Conservation (phyloP, 1,140 invertebrate species). For the Zaprionus lachaisei region DNA sequence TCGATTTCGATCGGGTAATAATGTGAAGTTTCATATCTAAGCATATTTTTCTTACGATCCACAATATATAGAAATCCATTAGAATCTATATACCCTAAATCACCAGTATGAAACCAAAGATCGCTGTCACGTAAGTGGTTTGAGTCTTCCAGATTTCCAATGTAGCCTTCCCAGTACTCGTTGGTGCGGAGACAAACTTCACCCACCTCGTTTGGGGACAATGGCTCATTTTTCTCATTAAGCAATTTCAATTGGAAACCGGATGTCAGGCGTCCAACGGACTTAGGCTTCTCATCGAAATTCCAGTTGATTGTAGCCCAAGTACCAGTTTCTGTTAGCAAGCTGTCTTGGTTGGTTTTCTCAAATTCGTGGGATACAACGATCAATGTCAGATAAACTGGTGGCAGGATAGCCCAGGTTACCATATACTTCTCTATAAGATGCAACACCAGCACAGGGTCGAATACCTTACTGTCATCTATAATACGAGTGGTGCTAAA, state of each 20-base stretch:
- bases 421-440: slow-evolving; percentile 37
- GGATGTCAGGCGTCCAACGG: slow-evolving; percentile 44
- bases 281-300: slow-evolving; percentile 38
- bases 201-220: slow-evolving; percentile 86
- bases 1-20: slow-evolving; percentile 58
- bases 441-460: slow-evolving; percentile 4
- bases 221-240: slow-evolving; percentile 85
- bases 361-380: slow-evolving; percentile 20
- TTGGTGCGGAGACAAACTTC: slow-evolving; percentile 86
- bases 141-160: slow-evolving; percentile 86
- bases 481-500: slow-evolving; percentile 32
- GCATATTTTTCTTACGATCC: slow-evolving; percentile 90
- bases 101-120: slow-evolving; percentile 90
- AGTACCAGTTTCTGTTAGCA: slow-evolving; percentile 34
- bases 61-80: slow-evolving; percentile 88
- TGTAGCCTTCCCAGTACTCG: slow-evolving; percentile 75
- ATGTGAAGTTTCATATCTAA: slow-evolving; percentile 87
- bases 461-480: slow-evolving; percentile 8
- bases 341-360: slow-evolving; percentile 14
- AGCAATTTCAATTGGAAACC: slow-evolving; percentile 72
- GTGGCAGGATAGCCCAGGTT: slow-evolving; percentile 22
- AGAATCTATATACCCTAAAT: slow-evolving; percentile 89
- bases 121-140: slow-evolving; percentile 85
- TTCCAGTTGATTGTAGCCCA: slow-evolving; percentile 24
- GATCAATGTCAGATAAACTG: slow-evolving; percentile 18